Percentiles rank a stretch among this genome's conserved stretches.
phyloP scores from a whole-genome alignment of 2,888 invertebrate species.

The Drosophila paramelanica region DNA sequence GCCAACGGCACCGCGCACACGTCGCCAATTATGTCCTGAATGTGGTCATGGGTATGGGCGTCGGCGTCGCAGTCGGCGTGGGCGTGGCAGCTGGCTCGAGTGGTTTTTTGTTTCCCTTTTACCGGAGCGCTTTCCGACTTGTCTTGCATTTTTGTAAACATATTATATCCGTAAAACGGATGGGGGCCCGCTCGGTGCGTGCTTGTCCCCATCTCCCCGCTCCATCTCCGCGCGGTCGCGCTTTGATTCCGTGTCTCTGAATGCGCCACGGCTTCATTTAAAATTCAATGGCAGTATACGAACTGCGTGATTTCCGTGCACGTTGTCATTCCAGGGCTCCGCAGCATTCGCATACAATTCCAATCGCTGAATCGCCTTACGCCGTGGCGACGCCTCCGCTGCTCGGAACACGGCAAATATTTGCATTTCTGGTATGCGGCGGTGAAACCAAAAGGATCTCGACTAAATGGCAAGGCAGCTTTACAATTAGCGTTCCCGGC shows the following conservation, averaged over 20 bases:
- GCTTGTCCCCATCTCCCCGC: slow-evolving; percentile 15
- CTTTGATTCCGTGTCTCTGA: slow-evolving; percentile 16
- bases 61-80: background rate
- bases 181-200: slow-evolving; percentile 10
- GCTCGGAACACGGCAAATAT: slow-evolving; percentile 61
- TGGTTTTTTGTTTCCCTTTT: slow-evolving; percentile 41
- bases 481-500: slow-evolving; percentile 41
- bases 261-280: slow-evolving; percentile 66
- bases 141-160: slow-evolving; percentile 46
- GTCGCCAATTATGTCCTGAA: slow-evolving; percentile 66
- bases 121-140: slow-evolving; percentile 8
- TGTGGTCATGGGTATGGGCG: slow-evolving; percentile 14
- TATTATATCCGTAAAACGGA: background rate
- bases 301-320: slow-evolving; percentile 72
- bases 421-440: slow-evolving; percentile 59
- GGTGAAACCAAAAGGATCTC: slow-evolving; percentile 47
- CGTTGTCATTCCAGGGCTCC: slow-evolving; percentile 47
- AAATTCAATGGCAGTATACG: slow-evolving; percentile 77
- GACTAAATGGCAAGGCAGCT: slow-evolving; percentile 25
- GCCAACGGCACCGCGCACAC: slow-evolving; percentile 73
- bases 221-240: background rate
- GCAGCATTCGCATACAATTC: slow-evolving; percentile 38
- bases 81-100: slow-evolving; percentile 20
- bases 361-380: slow-evolving; percentile 47
- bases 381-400: slow-evolving; percentile 10